phyloP scores from a whole-genome alignment of 2,113 vertebrate species.

The Burhinus oedicnemus region DNA sequence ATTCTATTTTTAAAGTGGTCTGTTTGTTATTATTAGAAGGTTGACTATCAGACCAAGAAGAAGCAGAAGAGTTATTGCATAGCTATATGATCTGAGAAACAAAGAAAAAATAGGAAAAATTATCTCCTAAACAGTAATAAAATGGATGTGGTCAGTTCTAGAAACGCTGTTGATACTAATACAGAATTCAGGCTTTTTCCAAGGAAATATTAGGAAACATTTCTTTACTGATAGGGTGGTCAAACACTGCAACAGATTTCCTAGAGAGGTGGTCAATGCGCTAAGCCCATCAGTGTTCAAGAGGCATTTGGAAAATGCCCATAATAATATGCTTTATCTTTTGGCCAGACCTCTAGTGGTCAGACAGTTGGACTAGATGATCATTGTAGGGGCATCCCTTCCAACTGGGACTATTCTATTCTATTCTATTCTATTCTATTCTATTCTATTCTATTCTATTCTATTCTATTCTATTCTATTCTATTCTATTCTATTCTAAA shows the following conservation, averaged over 20 bases:
- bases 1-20: neutral
- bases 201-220: neutral
- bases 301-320: neutral
- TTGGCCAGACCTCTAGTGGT: neutral
- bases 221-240: neutral
- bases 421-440: too few relatives aligned
- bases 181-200: neutral
- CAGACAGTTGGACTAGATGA: neutral
- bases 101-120: neutral
- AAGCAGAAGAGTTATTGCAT: neutral
- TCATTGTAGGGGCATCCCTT: rapidly evolving
- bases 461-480: too few relatives aligned
- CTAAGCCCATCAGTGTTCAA: neutral
- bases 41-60: neutral
- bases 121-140: neutral
- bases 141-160: neutral
- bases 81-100: neutral
- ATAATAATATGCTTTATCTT: neutral
- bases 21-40: neutral
- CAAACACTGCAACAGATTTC: neutral
- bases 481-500: neutral
- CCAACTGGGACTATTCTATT: neutral
- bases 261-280: neutral
- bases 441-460: too few relatives aligned
- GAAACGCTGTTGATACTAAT: neutral